Conservation (phyloP, 1,140 invertebrate species). For the Lanistes nyassanus region DNA sequence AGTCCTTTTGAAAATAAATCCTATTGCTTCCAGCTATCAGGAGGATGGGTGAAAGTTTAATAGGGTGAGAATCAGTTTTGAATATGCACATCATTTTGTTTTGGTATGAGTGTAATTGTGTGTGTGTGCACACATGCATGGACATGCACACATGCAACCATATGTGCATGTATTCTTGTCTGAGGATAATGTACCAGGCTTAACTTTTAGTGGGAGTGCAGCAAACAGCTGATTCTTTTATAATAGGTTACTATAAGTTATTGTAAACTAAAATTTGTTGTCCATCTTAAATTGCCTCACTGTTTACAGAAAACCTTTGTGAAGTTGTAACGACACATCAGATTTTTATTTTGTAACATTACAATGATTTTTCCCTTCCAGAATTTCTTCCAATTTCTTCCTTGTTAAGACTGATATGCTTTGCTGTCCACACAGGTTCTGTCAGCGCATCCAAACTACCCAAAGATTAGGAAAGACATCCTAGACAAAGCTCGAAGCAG, state of each 20-base stretch:
- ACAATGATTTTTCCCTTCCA: not conserved
- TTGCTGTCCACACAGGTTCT: constrained; percentile 70
- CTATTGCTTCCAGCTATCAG: not conserved
- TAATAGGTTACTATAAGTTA: too few relatives aligned
- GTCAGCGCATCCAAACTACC: constrained; percentile 85
- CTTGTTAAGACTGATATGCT: not conserved
- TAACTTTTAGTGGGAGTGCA: too few relatives aligned
- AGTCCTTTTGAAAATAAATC: constrained; percentile 38
- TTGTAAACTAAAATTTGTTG: not conserved
- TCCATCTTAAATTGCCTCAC: not conserved
- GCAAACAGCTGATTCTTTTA: too few relatives aligned
- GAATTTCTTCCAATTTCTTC: not conserved
- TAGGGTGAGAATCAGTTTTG: not conserved
- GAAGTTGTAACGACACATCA: too few relatives aligned
- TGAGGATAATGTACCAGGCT: too few relatives aligned
- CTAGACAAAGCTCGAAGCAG: constrained; percentile 91
- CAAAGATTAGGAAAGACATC: constrained; percentile 91
- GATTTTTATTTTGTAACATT: not conserved
- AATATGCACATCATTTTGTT: not conserved
- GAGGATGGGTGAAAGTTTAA: not conserved
- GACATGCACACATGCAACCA: too few relatives aligned
- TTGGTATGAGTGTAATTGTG: not conserved
- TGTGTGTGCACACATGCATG: not conserved
- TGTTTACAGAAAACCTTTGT: not conserved
- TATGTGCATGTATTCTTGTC: too few relatives aligned